phyloP scores from a whole-genome alignment of 2,888 invertebrate genomes.

The Euzetes globulus region DNA sequence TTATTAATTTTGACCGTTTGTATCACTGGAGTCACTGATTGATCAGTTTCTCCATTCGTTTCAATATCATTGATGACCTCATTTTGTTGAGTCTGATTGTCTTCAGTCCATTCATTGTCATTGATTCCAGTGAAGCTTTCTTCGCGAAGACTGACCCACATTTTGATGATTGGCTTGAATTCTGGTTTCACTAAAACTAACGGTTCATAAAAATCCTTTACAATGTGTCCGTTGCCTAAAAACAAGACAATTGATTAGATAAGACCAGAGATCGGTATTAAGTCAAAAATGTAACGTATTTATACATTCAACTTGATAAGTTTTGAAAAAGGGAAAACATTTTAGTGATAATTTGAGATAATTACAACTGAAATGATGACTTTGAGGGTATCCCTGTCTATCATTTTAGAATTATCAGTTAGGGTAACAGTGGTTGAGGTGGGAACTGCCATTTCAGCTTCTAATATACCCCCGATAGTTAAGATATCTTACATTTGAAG shows the following conservation, averaged over 20 bases:
- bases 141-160: constrained; percentile 24
- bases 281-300: no score
- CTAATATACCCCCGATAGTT: no score
- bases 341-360: no score
- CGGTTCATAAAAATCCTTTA: background rate
- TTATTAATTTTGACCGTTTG: background rate
- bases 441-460: no score
- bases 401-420: no score
- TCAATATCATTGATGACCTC: no score
- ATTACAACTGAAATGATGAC: no score
- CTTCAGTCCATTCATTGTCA: constrained; percentile 6
- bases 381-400: no score
- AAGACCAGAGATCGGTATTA: background rate
- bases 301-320: no score
- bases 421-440: no score
- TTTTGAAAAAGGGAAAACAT: no score
- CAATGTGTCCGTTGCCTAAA: background rate
- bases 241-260: background rate
- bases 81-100: background rate
- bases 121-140: background rate
- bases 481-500: constrained; percentile 5
- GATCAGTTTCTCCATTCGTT: background rate
- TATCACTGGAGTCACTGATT: background rate
- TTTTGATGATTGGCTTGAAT: constrained; percentile 8
- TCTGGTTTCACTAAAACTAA: constrained; percentile 9